These are phyloP conservation scores for Leptogaster cylindrica DNA, from an alignment of 2,888 invertebrate species.

Conservation along the genomic window DNA sequence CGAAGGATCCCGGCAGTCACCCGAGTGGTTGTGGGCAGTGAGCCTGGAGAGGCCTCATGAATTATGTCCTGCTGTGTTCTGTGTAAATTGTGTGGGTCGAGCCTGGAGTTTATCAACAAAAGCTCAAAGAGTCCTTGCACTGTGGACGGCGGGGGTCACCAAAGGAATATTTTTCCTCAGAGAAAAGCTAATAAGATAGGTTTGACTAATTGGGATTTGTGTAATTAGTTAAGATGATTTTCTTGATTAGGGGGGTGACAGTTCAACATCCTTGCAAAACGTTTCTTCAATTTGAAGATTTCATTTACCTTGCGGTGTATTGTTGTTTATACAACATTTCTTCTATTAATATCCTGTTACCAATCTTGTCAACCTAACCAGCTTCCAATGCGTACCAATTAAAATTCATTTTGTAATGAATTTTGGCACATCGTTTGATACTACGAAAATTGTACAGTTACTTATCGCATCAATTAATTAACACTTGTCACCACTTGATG, in stretches of 20 bases:
- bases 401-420: conserved; percentile 40
- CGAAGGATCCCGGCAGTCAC: neutral
- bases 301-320: no score
- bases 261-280: conserved; percentile 1
- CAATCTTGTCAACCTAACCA: no score
- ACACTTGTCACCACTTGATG: conserved; percentile 41
- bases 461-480: conserved; percentile 43
- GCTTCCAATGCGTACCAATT: conserved; percentile 29
- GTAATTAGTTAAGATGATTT: conserved; percentile 35
- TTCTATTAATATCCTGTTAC: no score
- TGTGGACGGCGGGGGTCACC: conserved; percentile 1
- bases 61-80: conserved; percentile 38
- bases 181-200: conserved; percentile 32
- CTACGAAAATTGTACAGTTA: conserved; percentile 34
- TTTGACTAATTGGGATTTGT: conserved; percentile 32
- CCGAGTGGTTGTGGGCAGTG: conserved; percentile 8
- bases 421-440: conserved; percentile 37
- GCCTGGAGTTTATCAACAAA: conserved; percentile 36
- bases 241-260: conserved; percentile 30
- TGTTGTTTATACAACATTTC: no score
- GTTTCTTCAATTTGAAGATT: neutral
- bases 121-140: conserved; percentile 10
- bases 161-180: conserved; percentile 10
- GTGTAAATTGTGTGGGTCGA: conserved; percentile 33
- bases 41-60: conserved; percentile 5